Evolutionary conservation across 1,140 invertebrate genomes (phyloP).

Genomic region (Eurosta solidaginis): DNA sequence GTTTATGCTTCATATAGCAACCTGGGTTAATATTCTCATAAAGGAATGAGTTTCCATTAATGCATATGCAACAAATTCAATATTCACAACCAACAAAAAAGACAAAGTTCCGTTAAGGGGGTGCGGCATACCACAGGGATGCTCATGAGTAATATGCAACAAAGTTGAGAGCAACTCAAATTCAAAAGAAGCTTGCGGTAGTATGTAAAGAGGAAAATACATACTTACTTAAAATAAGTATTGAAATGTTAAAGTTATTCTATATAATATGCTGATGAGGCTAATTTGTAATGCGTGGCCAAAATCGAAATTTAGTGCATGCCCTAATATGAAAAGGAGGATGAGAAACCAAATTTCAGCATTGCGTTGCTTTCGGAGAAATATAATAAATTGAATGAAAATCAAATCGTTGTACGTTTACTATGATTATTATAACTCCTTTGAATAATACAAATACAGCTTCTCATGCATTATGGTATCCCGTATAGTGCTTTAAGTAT

Average conservation of each 20-base stretch:
- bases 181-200: neutral
- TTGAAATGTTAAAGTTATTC: slow-evolving; percentile 1
- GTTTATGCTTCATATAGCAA: no score
- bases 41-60: neutral
- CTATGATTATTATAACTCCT: neutral
- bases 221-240: neutral
- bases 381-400: neutral
- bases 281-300: slow-evolving; percentile 8
- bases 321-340: neutral
- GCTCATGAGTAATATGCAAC: neutral
- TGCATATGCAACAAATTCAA: slow-evolving; percentile 21
- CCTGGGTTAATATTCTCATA: no score
- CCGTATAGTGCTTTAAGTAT: no score
- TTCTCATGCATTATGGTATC: no score
- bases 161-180: neutral
- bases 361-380: neutral
- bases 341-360: neutral
- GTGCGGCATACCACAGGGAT: neutral
- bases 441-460: neutral
- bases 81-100: slow-evolving; percentile 17
- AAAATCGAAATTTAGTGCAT: neutral
- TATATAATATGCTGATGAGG: slow-evolving; percentile 18
- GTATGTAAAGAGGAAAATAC: neutral
- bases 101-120: neutral
- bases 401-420: neutral